A percentile compares a stretch with the other conserved stretches of the same genome.
Conservation (phyloP, 1,140 invertebrate species). For the Lasaia peninsularis region DNA sequence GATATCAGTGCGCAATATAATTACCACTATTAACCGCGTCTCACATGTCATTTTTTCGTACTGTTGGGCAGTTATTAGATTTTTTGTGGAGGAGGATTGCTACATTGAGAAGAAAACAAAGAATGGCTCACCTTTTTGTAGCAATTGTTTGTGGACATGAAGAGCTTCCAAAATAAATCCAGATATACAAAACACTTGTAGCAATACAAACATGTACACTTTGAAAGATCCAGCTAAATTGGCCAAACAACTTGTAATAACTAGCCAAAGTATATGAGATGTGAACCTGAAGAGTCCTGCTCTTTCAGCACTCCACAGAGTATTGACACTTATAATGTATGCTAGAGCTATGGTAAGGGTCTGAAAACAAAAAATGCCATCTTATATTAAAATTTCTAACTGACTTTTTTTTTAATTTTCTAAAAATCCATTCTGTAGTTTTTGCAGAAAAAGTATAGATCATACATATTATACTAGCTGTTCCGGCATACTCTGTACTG, state of each 20-base stretch:
- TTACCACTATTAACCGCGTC: no score
- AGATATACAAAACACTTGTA: slow-evolving; percentile 57
- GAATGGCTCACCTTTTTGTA: slow-evolving; percentile 45
- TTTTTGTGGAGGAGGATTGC: no score
- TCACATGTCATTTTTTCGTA: no score
- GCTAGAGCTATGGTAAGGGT: slow-evolving; percentile 61
- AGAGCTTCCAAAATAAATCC: slow-evolving; percentile 65
- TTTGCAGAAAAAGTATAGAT: no score
- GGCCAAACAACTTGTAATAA: slow-evolving; percentile 80
- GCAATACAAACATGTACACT: slow-evolving; percentile 78
- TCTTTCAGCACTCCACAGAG: slow-evolving; percentile 80
- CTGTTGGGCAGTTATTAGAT: no score
- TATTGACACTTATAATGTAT: slow-evolving; percentile 65
- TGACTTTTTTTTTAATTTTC: no score
- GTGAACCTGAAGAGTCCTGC: slow-evolving; percentile 77
- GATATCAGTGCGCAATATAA: no score
- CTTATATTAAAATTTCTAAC: no score
- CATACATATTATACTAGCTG: no score
- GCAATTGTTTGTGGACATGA: slow-evolving; percentile 55
- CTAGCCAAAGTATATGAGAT: slow-evolving; percentile 80
- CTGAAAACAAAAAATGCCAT: slow-evolving; percentile 51
- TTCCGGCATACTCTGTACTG: no score
- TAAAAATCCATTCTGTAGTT: no score
- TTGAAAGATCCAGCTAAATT: slow-evolving; percentile 79
- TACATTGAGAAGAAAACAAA: slow-evolving; percentile 5